Conservation (phyloP, 1,140 invertebrate species). For the Aphis gossypii region DNA sequence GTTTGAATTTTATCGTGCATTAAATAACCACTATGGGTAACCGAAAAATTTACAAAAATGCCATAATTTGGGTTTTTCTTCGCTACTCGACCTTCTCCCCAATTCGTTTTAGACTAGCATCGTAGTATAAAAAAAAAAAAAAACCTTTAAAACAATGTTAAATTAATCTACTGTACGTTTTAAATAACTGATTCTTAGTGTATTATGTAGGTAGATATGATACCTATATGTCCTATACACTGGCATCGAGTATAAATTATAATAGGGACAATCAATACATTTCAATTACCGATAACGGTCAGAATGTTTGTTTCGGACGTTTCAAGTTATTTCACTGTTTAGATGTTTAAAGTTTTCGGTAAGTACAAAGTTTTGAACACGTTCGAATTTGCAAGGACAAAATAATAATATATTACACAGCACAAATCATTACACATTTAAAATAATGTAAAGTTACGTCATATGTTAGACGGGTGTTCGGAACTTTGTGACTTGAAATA, state of each 20-base stretch:
- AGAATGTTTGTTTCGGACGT: neutral
- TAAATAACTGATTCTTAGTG: neutral
- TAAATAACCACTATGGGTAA: neutral
- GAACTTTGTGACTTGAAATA: neutral
- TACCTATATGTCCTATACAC: neutral
- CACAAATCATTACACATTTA: neutral
- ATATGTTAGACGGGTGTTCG: neutral
- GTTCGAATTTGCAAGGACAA: neutral
- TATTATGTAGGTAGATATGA: neutral
- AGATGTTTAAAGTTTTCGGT: neutral
- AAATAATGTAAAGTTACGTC: slow-evolving; percentile 1
- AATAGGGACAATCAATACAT: neutral
- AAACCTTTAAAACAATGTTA: neutral
- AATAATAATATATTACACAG: neutral
- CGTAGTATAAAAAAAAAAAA: neutral
- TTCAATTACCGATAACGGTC: neutral
- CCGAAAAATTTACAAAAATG: neutral
- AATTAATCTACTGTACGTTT: neutral
- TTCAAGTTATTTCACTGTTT: neutral
- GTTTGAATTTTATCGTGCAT: neutral
- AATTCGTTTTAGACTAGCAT: no score
- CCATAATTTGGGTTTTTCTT: no score
- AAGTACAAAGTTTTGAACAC: neutral
- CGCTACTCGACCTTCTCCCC: no score
- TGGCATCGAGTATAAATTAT: neutral